Evolutionary conservation across 2,888 invertebrate species (phyloP).

Genomic region (Corbicula japonica): DNA sequence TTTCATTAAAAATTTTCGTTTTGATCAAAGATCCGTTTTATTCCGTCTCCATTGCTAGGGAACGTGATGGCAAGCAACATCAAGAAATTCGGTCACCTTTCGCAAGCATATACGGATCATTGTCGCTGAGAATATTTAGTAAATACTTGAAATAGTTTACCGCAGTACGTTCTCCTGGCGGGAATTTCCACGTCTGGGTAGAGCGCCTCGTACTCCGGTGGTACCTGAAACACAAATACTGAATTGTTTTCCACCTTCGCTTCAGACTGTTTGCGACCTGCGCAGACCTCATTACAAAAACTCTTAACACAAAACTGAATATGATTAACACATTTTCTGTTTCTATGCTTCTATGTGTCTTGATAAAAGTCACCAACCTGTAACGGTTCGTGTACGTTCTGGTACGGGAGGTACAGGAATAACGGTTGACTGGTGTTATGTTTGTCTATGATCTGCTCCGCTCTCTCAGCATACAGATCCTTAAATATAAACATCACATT

Average conservation of each 20-base stretch:
- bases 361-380: constrained; percentile 53
- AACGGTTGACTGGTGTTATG: constrained; percentile 74
- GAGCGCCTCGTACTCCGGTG: constrained; percentile 58
- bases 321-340: background rate
- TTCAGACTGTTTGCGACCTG: too few relatives aligned
- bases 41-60: too few relatives aligned
- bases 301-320: too few relatives aligned
- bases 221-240: constrained; percentile 50
- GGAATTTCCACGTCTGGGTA: constrained; percentile 57
- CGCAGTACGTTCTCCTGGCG: constrained; percentile 58
- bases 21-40: too few relatives aligned
- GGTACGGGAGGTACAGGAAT: constrained; percentile 82
- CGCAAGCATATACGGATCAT: too few relatives aligned
- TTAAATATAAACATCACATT: constrained; percentile 33
- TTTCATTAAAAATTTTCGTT: too few relatives aligned
- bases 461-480: constrained; percentile 72
- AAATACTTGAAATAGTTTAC: too few relatives aligned
- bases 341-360: background rate
- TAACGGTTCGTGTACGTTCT: constrained; percentile 79
- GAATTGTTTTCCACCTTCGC: too few relatives aligned
- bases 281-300: too few relatives aligned
- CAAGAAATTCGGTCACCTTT: too few relatives aligned
- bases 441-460: constrained; percentile 70
- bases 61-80: too few relatives aligned
- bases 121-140: too few relatives aligned